Evolutionary conservation across 2,113 vertebrate genomes (phyloP).

Genomic region (Fulmarus glacialis): DNA sequence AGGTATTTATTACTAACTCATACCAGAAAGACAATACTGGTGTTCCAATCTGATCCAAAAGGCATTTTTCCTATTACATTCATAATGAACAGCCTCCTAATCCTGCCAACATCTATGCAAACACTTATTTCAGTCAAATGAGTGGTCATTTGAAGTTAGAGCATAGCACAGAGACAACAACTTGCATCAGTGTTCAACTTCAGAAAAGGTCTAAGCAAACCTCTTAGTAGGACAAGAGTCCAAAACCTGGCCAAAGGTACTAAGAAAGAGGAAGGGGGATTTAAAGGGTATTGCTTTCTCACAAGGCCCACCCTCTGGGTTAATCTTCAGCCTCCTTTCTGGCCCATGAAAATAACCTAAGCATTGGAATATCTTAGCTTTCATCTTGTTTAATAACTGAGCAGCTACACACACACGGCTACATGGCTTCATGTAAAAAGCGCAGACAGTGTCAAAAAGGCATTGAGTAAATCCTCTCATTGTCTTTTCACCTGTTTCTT

Average conservation of each 20-base stretch:
- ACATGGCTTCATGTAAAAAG: background rate
- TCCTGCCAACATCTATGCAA: background rate
- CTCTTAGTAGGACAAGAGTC: background rate
- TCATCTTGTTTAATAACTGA: background rate
- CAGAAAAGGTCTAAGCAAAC: background rate
- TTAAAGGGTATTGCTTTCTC: background rate
- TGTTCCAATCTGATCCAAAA: background rate
- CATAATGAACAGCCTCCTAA: background rate
- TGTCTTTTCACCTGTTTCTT: slow-evolving; percentile 82
- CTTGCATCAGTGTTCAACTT: background rate
- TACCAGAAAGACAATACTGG: background rate
- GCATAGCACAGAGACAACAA: background rate
- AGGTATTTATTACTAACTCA: background rate
- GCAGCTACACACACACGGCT: background rate
- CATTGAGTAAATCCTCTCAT: background rate
- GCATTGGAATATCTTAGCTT: background rate
- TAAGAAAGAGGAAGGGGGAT: background rate
- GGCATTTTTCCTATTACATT: background rate
- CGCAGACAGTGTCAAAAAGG: background rate
- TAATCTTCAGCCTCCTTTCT: background rate
- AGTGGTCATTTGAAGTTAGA: background rate
- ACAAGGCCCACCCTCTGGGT: background rate
- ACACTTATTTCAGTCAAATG: background rate
- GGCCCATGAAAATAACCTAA: background rate
- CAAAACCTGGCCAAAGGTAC: background rate